phyloP scores from a whole-genome alignment of 64 coral and sea anemone species.

The Actinia tenebrosa region DNA sequence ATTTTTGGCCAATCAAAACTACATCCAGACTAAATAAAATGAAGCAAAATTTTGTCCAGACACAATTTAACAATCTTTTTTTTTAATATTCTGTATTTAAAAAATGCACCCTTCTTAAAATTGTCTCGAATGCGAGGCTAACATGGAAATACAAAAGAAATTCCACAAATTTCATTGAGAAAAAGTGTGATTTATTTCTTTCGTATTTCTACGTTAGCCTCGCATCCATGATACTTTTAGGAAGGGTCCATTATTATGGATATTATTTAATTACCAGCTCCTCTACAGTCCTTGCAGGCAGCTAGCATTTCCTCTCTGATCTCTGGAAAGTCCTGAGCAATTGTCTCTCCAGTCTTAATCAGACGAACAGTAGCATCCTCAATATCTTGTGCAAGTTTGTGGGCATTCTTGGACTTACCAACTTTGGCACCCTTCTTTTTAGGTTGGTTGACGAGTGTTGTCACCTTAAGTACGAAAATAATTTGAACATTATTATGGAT shows the following conservation, averaged over 20 bases:
- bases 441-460: conserved; percentile 86
- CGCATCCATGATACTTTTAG: too few relatives aligned
- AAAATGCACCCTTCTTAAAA: too few relatives aligned
- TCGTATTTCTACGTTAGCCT: too few relatives aligned
- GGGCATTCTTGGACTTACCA: conserved; percentile 94
- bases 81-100: too few relatives aligned
- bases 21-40: too few relatives aligned
- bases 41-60: too few relatives aligned
- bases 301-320: conserved; percentile 86
- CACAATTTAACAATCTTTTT: too few relatives aligned
- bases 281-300: conserved; percentile 67
- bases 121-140: too few relatives aligned
- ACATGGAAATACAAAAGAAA: too few relatives aligned
- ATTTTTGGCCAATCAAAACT: too few relatives aligned
- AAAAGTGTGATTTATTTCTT: too few relatives aligned
- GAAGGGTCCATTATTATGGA: background rate
- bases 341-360: conserved; percentile 84
- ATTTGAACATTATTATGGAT: background rate
- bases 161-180: too few relatives aligned
- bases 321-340: conserved; percentile 82
- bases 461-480: conserved; percentile 50
- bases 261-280: conserved; percentile 45
- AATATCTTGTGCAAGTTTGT: conserved; percentile 87
- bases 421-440: conserved; percentile 76
- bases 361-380: conserved; percentile 83